Percentiles rank a stretch among this genome's conserved stretches.
These are phyloP conservation scores for Ceyx erithaca DNA, from an alignment of 2,797 vertebrate species.

Conservation along the genomic window DNA sequence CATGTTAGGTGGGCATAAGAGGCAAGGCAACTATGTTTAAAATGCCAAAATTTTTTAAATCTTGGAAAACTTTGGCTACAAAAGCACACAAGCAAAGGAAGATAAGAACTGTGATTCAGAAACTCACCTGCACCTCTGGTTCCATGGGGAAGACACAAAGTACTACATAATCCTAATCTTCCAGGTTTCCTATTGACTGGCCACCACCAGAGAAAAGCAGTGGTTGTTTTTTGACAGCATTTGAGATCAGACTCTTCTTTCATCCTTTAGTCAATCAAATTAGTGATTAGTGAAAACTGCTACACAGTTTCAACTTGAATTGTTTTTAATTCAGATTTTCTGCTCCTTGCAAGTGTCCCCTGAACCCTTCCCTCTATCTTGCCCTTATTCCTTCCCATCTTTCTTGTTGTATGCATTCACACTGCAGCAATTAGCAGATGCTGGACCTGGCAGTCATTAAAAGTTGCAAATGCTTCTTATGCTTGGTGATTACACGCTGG, in stretches of 20 bases:
- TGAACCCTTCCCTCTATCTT: not conserved
- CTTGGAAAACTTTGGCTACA: not conserved
- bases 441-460: not conserved
- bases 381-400: not conserved
- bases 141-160: not conserved
- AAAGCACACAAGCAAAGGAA: not conserved
- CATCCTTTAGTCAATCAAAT: not conserved
- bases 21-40: not conserved
- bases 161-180: not conserved
- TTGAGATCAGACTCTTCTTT: not conserved
- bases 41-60: not conserved
- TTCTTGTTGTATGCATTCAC: not conserved
- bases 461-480: not conserved
- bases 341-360: not conserved
- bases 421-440: not conserved
- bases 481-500: not conserved
- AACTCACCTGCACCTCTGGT: not conserved
- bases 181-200: not conserved
- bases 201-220: not conserved
- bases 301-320: not conserved
- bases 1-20: not conserved
- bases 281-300: not conserved
- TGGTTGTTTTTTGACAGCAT: not conserved
- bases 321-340: not conserved
- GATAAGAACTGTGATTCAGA: not conserved